Conservation (phyloP, 1,140 invertebrate genomes). For the Lordiphosa mommai region DNA sequence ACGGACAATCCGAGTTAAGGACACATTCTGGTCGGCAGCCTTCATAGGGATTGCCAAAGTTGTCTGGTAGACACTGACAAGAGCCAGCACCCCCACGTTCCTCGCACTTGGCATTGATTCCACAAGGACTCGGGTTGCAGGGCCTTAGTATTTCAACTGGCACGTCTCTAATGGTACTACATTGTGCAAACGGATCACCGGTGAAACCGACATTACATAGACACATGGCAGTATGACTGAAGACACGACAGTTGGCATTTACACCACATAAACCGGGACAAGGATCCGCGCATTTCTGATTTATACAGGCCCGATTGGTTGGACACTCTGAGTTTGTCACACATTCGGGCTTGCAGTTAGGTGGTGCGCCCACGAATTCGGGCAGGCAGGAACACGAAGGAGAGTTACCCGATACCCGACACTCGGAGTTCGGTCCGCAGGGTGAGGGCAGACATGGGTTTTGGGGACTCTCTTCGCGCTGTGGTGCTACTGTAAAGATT, state of each 20-base stretch:
- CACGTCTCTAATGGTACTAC: constrained; percentile 83
- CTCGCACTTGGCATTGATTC: constrained; percentile 88
- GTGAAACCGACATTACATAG: constrained; percentile 81
- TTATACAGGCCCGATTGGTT: constrained; percentile 88
- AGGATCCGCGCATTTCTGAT: constrained; percentile 81
- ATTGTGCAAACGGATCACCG: constrained; percentile 81
- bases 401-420: constrained; percentile 82
- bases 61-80: constrained; percentile 86
- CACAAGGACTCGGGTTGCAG: constrained; percentile 82
- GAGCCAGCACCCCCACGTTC: constrained; percentile 84
- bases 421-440: constrained; percentile 88
- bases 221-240: constrained; percentile 79
- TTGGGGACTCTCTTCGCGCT: constrained; percentile 76
- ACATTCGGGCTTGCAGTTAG: constrained; percentile 89
- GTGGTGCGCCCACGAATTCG: constrained; percentile 88
- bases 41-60: constrained; percentile 87
- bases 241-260: constrained; percentile 67
- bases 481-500: constrained; percentile 73
- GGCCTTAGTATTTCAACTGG: constrained; percentile 72
- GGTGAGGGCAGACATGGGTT: constrained; percentile 85
- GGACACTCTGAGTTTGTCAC: constrained; percentile 89
- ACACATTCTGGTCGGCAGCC: constrained; percentile 88
- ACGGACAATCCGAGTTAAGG: constrained; percentile 86
- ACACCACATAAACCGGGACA: constrained; percentile 63
- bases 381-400: constrained; percentile 87